These are phyloP conservation scores for Anoura caudifer DNA, from an alignment of 2,113 vertebrate genomes.

Conservation along the genomic window DNA sequence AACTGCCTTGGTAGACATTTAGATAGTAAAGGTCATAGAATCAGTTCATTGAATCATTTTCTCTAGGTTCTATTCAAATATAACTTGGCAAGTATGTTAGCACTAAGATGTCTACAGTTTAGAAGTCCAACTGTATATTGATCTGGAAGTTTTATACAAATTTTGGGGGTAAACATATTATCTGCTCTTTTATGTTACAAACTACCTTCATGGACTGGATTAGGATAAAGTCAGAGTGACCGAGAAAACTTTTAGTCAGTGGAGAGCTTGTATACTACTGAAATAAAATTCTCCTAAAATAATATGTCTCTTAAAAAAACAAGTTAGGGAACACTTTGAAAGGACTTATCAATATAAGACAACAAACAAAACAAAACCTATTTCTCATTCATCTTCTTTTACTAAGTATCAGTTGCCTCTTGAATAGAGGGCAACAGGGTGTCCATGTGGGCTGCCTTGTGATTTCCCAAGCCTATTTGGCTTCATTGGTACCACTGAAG, in stretches of 20 bases:
- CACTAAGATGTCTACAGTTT: not conserved
- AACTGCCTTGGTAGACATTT: not conserved
- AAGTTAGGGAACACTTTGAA: not conserved
- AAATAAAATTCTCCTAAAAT: not conserved
- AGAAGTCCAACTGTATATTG: not conserved
- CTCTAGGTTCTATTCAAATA: not conserved
- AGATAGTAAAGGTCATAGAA: not conserved
- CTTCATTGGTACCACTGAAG: not conserved
- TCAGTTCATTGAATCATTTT: not conserved
- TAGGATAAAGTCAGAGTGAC: not conserved
- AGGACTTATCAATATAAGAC: not conserved
- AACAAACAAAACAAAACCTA: not conserved
- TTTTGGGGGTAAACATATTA: not conserved
- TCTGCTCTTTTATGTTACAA: constrained; percentile 32
- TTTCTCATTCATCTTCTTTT: constrained; percentile 8
- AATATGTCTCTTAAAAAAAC: not conserved
- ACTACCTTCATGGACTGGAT: not conserved
- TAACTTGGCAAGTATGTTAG: not conserved
- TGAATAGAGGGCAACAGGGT: not conserved
- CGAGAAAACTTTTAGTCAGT: not conserved
- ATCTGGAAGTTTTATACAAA: not conserved
- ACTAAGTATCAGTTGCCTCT: not conserved
- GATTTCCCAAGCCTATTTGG: not conserved
- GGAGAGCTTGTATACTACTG: not conserved
- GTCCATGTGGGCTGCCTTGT: not conserved